Base-by-base conservation (phyloP, 1,140 invertebrate species). In the Lepidostoma basale region DNA sequence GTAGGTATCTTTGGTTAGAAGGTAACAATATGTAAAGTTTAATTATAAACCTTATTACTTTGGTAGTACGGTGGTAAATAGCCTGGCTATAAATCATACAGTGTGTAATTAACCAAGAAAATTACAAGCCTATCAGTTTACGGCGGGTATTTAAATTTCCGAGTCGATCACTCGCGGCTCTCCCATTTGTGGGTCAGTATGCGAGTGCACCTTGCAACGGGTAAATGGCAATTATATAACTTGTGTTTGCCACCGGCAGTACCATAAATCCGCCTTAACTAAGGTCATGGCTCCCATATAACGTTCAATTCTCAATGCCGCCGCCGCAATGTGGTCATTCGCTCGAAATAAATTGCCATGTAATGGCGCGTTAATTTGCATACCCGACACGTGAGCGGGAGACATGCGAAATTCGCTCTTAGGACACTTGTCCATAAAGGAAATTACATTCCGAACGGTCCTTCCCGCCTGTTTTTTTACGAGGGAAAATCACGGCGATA, bases 331-430 rank as follows among this genome's bases (percentile, higher is more conserved):
- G 80, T 83, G 80, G 82, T 83, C 82, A 82, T 83, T 82, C 79
- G 78, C 80, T 82, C 81, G 77, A 81, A 81, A 83, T 83, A 83
- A 83, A 83, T 83, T 83, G 81, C 81, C 80, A 80, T 79, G 79
- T 82, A 83, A 83, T 82, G 78, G 79, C 75, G 75, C 74, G 75
- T 77, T 81, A 79, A 83, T 83, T 82, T 83, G 81, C 82, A 83
- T 83, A 83, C 79, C 78, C 77, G 76, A 74, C 72, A 73, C 77
- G 62, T 49, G 62, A 49, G 23, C 36, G 39, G 42, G 42, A 26
- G 40, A 18, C 58, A 52, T 16, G 40, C 69, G 23, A 67, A 59
- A 49, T 25, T 30, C 47, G 65, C 65, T 47, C 49, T 62, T 63
- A 28, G 12, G 23, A n/a, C 52, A 20, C 9, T 1, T 2, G 14